phyloP scores from a whole-genome alignment of 2,113 vertebrate species.

The Callipepla californica region DNA sequence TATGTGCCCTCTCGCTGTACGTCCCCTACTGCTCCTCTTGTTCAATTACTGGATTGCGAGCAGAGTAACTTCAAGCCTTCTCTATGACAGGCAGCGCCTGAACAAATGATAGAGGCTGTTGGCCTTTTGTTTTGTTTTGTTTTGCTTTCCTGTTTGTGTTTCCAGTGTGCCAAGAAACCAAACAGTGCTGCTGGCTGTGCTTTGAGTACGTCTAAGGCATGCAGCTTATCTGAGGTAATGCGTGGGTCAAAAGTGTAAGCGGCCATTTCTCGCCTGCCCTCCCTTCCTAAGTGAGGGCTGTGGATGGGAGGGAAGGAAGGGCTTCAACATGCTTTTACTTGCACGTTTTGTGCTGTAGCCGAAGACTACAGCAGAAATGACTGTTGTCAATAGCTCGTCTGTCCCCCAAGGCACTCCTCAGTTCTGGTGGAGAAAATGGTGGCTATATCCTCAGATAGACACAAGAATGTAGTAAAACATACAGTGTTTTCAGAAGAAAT shows the following conservation, averaged over 20 bases:
- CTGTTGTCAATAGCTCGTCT: neutral
- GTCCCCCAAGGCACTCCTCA: accelerated
- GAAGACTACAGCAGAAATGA: neutral
- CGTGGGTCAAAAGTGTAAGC: neutral
- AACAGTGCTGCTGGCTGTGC: accelerated
- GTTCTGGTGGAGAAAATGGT: accelerated
- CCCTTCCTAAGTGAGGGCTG: neutral
- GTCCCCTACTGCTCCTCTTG: accelerated
- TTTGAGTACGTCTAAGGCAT: neutral
- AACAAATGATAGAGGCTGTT: neutral
- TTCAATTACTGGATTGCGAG: accelerated
- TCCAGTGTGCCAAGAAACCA: neutral
- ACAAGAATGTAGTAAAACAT: accelerated
- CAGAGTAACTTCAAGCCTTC: accelerated
- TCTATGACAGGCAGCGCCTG: accelerated
- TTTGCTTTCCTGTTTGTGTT: too few relatives aligned
- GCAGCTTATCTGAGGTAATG: accelerated
- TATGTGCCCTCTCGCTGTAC: accelerated
- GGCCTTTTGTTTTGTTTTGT: neutral
- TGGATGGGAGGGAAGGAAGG: neutral
- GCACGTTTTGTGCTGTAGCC: accelerated
- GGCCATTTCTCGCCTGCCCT: neutral
- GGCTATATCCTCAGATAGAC: neutral
- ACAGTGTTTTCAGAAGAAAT: accelerated
- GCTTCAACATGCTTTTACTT: neutral